Percentiles rank a stretch among this genome's conserved stretches.
Conservation (phyloP, 2,113 vertebrate genomes). For the Felis catus region F.catus_Fca126_mat1.0 CM031426.1:25562001-25562500, state of each 20-base stretch:
- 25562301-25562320: not conserved
- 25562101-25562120: not conserved
- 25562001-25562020: not conserved
- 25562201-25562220: too few species aligned
- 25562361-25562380: not conserved
- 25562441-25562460: not conserved
- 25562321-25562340: not conserved
- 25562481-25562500: not conserved
- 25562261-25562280: not conserved
- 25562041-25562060: not conserved
- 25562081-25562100: not conserved
- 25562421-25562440: not conserved
- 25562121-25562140: not conserved
- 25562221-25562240: not conserved
- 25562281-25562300: not conserved
- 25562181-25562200: too few species aligned
- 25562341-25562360: not conserved
- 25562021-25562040: not conserved
- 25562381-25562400: not conserved
- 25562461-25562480: not conserved
- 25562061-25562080: not conserved
- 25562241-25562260: not conserved
- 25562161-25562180: not conserved
- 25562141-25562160: not conserved
- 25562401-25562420: not conserved